These are phyloP conservation scores for Dermatemys mawii DNA, from an alignment of 2,113 vertebrate species.

Conservation along the genomic window DNA sequence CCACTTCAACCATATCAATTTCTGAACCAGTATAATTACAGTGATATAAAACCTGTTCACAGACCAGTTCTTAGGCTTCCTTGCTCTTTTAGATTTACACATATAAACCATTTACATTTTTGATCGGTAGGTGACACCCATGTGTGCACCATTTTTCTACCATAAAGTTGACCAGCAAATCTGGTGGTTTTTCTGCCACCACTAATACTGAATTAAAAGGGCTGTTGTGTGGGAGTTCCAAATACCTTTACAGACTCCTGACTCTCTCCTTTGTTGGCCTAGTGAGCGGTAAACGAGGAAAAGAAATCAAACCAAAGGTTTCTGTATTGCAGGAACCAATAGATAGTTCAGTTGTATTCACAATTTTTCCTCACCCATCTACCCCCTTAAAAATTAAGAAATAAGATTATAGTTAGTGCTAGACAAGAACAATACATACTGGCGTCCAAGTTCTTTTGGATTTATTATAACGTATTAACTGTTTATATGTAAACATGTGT, in stretches of 20 bases:
- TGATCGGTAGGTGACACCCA: not conserved
- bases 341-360: not conserved
- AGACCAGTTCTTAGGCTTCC: not conserved
- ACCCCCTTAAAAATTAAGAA: not conserved
- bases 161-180: not conserved
- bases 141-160: not conserved
- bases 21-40: not conserved
- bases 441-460: not conserved
- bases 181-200: not conserved
- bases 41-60: not conserved
- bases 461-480: rapidly evolving
- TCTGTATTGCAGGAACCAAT: not conserved
- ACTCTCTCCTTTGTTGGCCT: not conserved
- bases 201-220: not conserved
- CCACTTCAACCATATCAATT: not conserved
- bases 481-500: not conserved
- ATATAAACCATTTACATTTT: not conserved
- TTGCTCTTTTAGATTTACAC: not conserved
- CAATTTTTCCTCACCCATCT: not conserved
- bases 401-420: not conserved
- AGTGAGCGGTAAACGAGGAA: not conserved
- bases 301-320: not conserved
- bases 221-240: not conserved
- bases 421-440: not conserved
- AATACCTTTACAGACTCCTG: not conserved